Conservation (phyloP, 2,888 invertebrate genomes). For the Brachypterus glaber region DNA sequence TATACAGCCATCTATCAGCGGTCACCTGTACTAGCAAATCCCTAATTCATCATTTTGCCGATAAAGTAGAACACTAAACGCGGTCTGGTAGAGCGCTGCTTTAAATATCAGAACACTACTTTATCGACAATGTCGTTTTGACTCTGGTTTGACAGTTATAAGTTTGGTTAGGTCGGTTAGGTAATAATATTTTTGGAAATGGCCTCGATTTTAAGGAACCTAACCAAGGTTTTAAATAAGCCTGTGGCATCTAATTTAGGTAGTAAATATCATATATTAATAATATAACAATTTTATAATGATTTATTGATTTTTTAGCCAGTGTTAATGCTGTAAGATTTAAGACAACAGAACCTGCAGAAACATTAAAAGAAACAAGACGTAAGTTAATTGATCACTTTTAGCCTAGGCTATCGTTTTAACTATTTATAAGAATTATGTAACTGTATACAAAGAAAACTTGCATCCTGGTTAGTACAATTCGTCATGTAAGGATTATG, state of each 20-base stretch:
- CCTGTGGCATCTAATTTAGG: constrained; percentile 4
- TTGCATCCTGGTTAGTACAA: no score
- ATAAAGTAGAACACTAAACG: no score
- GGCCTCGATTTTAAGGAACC: constrained; percentile 5
- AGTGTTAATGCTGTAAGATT: background rate
- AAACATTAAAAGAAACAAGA: constrained; percentile 1
- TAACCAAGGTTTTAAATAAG: background rate
- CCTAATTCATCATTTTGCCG: no score
- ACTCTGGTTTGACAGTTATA: constrained; percentile 1
- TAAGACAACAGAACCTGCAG: constrained; percentile 3
- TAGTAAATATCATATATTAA: background rate
- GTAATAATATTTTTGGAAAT: constrained; percentile 1
- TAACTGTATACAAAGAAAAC: no score
- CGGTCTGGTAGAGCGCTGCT: no score
- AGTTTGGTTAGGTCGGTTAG: constrained; percentile 2
- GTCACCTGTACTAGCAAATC: no score
- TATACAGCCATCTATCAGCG: no score
- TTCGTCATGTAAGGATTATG: no score
- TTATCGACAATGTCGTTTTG: no score
- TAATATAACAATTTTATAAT: background rate
- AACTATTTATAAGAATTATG: no score
- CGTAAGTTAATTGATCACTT: background rate
- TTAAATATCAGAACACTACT: no score
- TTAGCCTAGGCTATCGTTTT: background rate
- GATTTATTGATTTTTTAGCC: background rate